Conservation (phyloP, 2,797 vertebrate species). For the Hylomyscus alleni region DNA sequence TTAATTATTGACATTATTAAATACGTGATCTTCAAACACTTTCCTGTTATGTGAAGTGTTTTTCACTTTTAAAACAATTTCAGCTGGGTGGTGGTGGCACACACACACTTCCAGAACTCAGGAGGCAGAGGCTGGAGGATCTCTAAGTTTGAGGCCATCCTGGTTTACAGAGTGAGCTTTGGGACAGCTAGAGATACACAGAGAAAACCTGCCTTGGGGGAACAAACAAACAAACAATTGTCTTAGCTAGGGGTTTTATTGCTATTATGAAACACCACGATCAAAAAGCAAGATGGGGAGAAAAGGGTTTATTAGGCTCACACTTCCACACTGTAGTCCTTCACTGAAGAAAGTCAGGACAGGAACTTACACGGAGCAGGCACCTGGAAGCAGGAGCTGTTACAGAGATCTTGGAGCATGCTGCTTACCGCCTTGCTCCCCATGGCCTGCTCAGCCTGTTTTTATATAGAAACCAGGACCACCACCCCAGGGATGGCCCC, state of each 20-base stretch:
- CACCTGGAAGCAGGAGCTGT: not conserved
- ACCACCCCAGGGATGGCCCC: not conserved
- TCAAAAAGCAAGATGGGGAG: not conserved
- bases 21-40: not conserved
- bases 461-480: not conserved
- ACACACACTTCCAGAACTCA: not conserved
- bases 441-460: not conserved
- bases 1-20: not conserved
- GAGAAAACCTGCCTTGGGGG: not conserved
- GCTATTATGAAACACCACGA: not conserved
- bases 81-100: too few relatives aligned
- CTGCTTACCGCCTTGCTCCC: not conserved
- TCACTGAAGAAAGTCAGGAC: not conserved
- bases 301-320: not conserved
- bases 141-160: not conserved
- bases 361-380: not conserved
- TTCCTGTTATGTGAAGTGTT: not conserved
- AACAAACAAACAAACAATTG: not conserved
- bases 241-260: not conserved
- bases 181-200: not conserved
- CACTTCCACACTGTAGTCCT: not conserved
- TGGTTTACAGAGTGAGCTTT: not conserved
- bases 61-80: not conserved
- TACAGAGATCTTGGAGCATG: not conserved
- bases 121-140: not conserved